Evolutionary conservation across 2,797 vertebrate genomes (phyloP), one percentile per base, ranked within the genome.

Genomic region (Crocodylus rhombifer): DNA sequence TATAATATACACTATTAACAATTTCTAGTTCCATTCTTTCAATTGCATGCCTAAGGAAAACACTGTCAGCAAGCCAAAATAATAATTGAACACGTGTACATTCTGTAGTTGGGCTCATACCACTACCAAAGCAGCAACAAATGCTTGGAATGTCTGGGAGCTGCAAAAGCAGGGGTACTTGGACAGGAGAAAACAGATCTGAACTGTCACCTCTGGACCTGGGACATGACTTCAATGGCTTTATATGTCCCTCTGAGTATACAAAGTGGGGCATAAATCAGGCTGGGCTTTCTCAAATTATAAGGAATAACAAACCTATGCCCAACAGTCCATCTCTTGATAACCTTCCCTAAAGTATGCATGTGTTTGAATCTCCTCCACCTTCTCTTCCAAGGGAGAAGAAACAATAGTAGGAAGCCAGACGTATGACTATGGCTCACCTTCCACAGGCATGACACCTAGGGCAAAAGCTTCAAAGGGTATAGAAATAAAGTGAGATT

Each of bases 1-100:
- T 93, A 82, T 91, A 83, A 95, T 96, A 88, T 1, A 3, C 77
- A 80, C 88, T 84, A 71, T 63, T 95, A 91, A 88, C 93, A 88
- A 82, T 90, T 56, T 93, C 57, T 1, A 4, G 73, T 78, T 89
- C 77, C 86, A 63, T 83, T 92, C 77, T 93, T 16, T 57, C 76
- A 36, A 69, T 82, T 17, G 1, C 12, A 51, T 8, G 85, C 36
- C 28, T 62, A 33, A 65, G 64, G 55, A 86, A 93, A 78, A 21
- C 25, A 80, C 58, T 94, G 77, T 84, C 63, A 60, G 17, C n/a
- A 67, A 93, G 80, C 82, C 84, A 92, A 74, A 62, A 80, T 55
- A 74, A 92, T 93, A 94, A 77, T 42, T 87, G 90, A 95, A 84
- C 84, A 84, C 25, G 60, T 1, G 55, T 94, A 83, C 28, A 89